These are phyloP conservation scores for Girardia tigrina DNA, from an alignment of 2,888 invertebrate species.

Conservation along the genomic window DNA sequence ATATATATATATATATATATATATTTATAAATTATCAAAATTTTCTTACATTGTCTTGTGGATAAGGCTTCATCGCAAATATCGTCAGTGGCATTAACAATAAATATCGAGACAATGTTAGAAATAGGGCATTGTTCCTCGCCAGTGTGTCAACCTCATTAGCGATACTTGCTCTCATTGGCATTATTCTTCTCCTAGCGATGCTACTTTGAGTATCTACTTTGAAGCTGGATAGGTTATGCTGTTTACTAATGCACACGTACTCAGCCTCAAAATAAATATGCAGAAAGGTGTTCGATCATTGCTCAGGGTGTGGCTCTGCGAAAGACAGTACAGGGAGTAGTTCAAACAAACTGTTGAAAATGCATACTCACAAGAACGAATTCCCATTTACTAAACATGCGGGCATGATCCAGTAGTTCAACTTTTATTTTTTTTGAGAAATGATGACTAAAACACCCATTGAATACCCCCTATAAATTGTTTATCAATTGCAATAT, in stretches of 20 bases:
- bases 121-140: conserved; percentile 19
- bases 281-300: conserved; percentile 23
- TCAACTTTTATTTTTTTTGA: not conserved
- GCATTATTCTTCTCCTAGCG: conserved; percentile 1
- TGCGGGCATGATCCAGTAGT: conserved; percentile 19
- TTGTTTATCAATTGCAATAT: conserved; percentile 17
- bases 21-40: not conserved
- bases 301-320: not conserved
- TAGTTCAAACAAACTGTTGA: conserved; percentile 23
- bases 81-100: conserved; percentile 6
- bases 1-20: not conserved
- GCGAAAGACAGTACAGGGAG: conserved; percentile 14
- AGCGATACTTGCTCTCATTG: conserved; percentile 1
- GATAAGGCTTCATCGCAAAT: not conserved
- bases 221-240: conserved; percentile 20
- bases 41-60: conserved; percentile 9
- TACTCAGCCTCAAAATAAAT: conserved; percentile 12
- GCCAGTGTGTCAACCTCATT: conserved; percentile 18
- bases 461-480: not conserved
- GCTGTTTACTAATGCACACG: conserved; percentile 19
- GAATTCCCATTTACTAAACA: conserved; percentile 2
- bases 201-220: not conserved
- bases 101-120: conserved; percentile 7
- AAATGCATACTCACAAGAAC: not conserved
- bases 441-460: not conserved